phyloP scores from a whole-genome alignment of 2,888 invertebrate species.

The Thecophora atra region DNA sequence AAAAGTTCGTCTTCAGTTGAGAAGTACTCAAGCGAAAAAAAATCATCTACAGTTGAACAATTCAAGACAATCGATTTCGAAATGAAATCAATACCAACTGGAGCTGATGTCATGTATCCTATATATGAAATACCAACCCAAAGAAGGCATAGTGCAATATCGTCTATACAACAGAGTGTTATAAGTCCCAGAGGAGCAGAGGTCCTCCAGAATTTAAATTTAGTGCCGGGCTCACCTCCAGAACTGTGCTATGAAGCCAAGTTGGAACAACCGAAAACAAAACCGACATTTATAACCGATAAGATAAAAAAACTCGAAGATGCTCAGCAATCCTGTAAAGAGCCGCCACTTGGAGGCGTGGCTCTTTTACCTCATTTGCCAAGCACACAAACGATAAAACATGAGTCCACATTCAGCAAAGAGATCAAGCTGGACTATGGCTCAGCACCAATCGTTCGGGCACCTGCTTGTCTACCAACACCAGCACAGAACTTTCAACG shows the following conservation, averaged over 20 bases:
- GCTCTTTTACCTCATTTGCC: slow-evolving; percentile 62
- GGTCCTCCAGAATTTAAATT: slow-evolving; percentile 67
- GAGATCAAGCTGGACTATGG: slow-evolving; percentile 60
- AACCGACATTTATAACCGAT: slow-evolving; percentile 69
- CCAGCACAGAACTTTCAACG: slow-evolving; percentile 58
- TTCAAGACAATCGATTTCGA: slow-evolving; percentile 71
- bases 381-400: slow-evolving; percentile 48
- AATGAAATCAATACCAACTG: slow-evolving; percentile 48
- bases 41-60: slow-evolving; percentile 73
- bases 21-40: slow-evolving; percentile 70
- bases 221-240: slow-evolving; percentile 77
- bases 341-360: slow-evolving; percentile 71
- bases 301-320: slow-evolving; percentile 72
- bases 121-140: slow-evolving; percentile 39
- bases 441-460: slow-evolving; percentile 64
- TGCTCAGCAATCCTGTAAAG: slow-evolving; percentile 68
- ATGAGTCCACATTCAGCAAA: slow-evolving; percentile 55
- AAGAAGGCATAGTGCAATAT: slow-evolving; percentile 44
- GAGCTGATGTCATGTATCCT: not conserved
- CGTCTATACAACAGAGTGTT: slow-evolving; percentile 37
- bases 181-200: slow-evolving; percentile 47
- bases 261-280: slow-evolving; percentile 55
- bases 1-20: slow-evolving; percentile 58
- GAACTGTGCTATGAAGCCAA: slow-evolving; percentile 74
- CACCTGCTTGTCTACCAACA: slow-evolving; percentile 58